Base-by-base conservation (phyloP, 2,888 invertebrate species). In the Monochamus alternatus region DNA sequence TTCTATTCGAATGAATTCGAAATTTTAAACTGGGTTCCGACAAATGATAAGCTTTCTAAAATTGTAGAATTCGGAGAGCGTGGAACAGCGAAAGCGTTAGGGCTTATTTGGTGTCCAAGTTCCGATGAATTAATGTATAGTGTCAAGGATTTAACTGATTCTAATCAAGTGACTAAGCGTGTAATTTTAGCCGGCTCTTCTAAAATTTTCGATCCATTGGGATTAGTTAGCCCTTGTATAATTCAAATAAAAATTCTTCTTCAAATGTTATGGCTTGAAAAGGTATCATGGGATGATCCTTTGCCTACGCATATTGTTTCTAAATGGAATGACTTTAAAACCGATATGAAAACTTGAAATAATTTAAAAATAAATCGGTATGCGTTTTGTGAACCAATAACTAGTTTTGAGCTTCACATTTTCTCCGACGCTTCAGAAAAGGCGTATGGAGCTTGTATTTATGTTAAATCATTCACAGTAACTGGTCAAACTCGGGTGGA, bases 391-490 rank as follows among this genome's bases (percentile, higher is more conserved):
- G 9, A 5, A 10, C 9, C 5, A 10, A 3, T 10, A 10, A 58
- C 5, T 12, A 5, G 8, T 58, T 10, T 58, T 14, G 58, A 58
- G 14, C 58, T 58, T 5, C 58, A 58, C 9, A 14, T 3, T 30
- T 58, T 58, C 14, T 58, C 9, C 3, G 58, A 58, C 9, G 58
- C 58, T 14, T 10, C 9, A 5, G 58, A 58, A 14, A 10, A 5
- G 14, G 58, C 58, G 3, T 58, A 58, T 58, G 58, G 58, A 58
- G 58, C 58, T 3, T 58, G 58, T 79, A 75, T 30, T 32, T 43
- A 47, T 51, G 9, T 58, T 14, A 14, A 58, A 58, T 5, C 58
- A 30, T 58, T 58, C 3, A 58, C 5, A 12, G 5, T 2, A 14
- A 58, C 7, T 10, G 58, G 58, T 10, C 7, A 58, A 58, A 58